These are phyloP conservation scores for Astyanax mexicanus DNA, from an alignment of 2,797 vertebrate species.

Conservation along the genomic window DNA sequence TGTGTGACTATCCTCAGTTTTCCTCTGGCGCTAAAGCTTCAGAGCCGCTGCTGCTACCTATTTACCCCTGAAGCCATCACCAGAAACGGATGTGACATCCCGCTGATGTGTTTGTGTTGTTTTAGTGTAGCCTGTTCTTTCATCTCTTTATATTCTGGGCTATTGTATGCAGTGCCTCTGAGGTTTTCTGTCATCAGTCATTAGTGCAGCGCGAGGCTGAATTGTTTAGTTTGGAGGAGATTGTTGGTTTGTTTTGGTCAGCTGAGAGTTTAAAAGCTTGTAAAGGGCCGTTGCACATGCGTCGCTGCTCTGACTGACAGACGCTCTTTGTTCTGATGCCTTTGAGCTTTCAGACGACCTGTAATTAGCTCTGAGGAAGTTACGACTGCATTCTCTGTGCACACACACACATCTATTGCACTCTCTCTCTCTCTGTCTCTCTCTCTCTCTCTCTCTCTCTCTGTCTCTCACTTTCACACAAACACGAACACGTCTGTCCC, in stretches of 20 bases:
- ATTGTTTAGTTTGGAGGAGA: constrained; percentile 37
- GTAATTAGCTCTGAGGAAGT: constrained; percentile 55
- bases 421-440: neutral
- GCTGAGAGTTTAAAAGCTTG: constrained; percentile 40
- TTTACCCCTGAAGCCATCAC: neutral
- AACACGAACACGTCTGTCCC: no score
- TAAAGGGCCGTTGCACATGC: constrained; percentile 27
- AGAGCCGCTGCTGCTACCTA: neutral
- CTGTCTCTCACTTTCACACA: no score
- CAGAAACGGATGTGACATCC: neutral
- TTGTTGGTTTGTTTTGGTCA: constrained; percentile 32
- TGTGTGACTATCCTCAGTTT: neutral
- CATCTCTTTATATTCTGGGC: constrained; percentile 12
- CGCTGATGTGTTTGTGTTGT: neutral
- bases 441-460: neutral
- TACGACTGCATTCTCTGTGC: constrained; percentile 3
- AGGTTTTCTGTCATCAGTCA: constrained; percentile 25
- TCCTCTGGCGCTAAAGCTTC: neutral
- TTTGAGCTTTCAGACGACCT: constrained; percentile 51
- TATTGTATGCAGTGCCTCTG: neutral
- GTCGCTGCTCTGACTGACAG: constrained; percentile 42
- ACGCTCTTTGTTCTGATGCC: constrained; percentile 30
- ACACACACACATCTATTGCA: neutral
- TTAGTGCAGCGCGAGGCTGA: constrained; percentile 18
- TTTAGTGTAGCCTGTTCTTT: neutral